Evolutionary conservation across 2,113 vertebrate genomes (phyloP).

Genomic region (Hypomesus transpacificus): DNA sequence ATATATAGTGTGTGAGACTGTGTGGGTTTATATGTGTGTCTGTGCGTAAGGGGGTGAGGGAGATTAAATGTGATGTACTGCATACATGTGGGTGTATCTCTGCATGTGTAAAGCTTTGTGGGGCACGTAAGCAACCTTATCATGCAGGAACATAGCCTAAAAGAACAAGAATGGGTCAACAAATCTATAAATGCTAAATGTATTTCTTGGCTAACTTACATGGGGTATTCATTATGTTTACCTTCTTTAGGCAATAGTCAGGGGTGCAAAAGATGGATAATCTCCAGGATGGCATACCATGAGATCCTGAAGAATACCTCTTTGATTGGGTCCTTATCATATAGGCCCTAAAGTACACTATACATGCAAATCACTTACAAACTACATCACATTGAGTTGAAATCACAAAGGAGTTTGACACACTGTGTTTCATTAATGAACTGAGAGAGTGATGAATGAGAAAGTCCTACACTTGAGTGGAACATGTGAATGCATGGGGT

Average conservation of each 20-base stretch:
- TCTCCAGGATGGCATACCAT: too few relatives aligned
- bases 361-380: too few relatives aligned
- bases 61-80: constrained; percentile 3
- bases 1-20: constrained; percentile 54
- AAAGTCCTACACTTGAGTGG: too few relatives aligned
- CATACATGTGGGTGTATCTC: constrained; percentile 35
- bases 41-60: neutral
- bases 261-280: too few relatives aligned
- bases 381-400: too few relatives aligned
- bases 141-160: constrained; percentile 51
- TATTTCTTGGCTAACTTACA: constrained; percentile 53
- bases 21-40: constrained; percentile 19
- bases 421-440: too few relatives aligned
- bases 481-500: too few relatives aligned
- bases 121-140: constrained; percentile 51
- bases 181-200: constrained; percentile 61
- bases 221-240: constrained; percentile 50
- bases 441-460: too few relatives aligned
- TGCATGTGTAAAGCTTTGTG: constrained; percentile 52
- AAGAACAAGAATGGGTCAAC: constrained; percentile 58
- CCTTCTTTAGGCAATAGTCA: constrained; percentile 47
- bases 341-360: too few relatives aligned
- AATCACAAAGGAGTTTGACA: too few relatives aligned
- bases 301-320: too few relatives aligned
- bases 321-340: too few relatives aligned